phyloP scores from a whole-genome alignment of 2,113 vertebrate species.

The Nesogale talazaci region DNA sequence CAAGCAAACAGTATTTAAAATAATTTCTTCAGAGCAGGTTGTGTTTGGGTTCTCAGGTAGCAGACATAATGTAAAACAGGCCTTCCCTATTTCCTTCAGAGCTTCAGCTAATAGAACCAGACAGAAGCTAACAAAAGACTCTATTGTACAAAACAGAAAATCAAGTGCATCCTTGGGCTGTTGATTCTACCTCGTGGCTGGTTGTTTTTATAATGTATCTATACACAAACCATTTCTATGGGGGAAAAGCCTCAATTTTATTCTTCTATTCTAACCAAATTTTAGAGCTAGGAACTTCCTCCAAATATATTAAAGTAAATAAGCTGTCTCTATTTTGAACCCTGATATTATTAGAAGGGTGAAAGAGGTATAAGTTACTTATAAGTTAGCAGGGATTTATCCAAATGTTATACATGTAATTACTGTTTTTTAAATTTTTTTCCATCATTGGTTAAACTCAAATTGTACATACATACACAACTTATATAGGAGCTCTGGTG shows the following conservation, averaged over 20 bases:
- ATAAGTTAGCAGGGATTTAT: background rate
- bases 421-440: background rate
- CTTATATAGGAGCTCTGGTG: no score
- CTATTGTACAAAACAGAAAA: background rate
- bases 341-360: background rate
- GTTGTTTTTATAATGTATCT: background rate
- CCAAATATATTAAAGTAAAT: background rate
- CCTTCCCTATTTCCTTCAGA: background rate
- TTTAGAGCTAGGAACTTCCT: background rate
- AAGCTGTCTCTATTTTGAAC: conserved; percentile 12
- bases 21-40: background rate
- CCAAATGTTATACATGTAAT: background rate
- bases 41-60: background rate
- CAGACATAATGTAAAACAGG: background rate
- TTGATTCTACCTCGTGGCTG: background rate
- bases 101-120: background rate
- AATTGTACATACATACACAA: no score
- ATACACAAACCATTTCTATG: background rate
- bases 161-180: background rate
- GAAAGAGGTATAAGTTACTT: background rate
- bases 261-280: background rate
- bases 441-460: background rate
- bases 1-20: conserved; percentile 13
- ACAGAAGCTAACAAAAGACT: background rate
- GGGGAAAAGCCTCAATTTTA: background rate